These are phyloP conservation scores for human DNA, from an alignment of 2,113 vertebrate species.

Conservation along the genomic window DNA sequence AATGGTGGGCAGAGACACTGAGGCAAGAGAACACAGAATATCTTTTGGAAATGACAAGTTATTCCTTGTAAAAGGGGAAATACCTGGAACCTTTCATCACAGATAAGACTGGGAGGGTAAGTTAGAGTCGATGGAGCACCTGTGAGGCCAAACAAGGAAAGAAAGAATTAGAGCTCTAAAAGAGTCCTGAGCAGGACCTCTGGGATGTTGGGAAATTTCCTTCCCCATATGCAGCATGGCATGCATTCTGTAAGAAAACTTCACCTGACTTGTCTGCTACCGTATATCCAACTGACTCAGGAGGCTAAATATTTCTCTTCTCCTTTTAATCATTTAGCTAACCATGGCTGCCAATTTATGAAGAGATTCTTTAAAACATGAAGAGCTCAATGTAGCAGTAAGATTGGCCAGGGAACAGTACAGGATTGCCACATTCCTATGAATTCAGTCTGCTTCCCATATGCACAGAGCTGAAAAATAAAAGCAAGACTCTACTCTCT, in stretches of 20 bases:
- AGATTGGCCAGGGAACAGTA: neutral
- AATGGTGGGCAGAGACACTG: neutral
- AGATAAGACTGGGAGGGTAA: neutral
- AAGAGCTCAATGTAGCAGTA: neutral
- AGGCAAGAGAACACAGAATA: neutral
- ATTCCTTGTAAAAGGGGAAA: neutral
- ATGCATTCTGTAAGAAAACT: neutral
- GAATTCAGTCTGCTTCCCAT: neutral
- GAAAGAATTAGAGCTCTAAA: neutral
- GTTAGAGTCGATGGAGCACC: neutral
- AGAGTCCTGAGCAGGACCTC: neutral
- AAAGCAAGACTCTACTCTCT: neutral
- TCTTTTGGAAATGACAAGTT: neutral
- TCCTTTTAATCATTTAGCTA: neutral
- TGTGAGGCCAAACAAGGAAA: neutral
- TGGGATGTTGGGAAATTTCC: neutral
- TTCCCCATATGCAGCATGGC: neutral
- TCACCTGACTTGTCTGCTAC: neutral
- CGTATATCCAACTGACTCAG: neutral
- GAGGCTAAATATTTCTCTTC: neutral
- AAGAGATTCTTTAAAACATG: neutral
- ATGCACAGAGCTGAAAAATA: neutral
- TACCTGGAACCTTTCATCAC: neutral
- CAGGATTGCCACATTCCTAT: neutral
- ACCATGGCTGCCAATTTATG: neutral